A percentile compares a stretch with the other conserved stretches of the same genome.
These are phyloP conservation scores for Plebejus melissa DNA, from an alignment of 2,888 invertebrate species.

Conservation along the genomic window DNA sequence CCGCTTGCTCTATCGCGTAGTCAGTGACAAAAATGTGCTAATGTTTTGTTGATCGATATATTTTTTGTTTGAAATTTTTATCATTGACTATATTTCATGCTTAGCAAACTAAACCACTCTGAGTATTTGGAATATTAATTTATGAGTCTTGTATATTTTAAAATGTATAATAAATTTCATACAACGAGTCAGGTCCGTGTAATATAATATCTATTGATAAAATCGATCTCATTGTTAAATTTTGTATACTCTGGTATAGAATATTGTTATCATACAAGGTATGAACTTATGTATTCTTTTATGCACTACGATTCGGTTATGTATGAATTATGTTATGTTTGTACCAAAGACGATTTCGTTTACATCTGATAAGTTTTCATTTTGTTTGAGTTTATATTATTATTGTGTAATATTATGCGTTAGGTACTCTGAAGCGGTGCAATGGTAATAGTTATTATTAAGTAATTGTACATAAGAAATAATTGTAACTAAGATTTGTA, in stretches of 20 bases:
- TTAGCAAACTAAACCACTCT: slow-evolving; percentile 52
- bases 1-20: slow-evolving; percentile 39
- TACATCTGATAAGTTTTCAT: slow-evolving; percentile 50
- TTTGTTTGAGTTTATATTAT: slow-evolving; percentile 32
- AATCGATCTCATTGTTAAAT: slow-evolving; percentile 78
- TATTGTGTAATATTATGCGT: slow-evolving; percentile 48
- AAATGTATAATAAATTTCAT: slow-evolving; percentile 38
- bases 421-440: slow-evolving; percentile 66
- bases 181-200: slow-evolving; percentile 65
- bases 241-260: slow-evolving; percentile 60
- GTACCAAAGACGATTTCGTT: slow-evolving; percentile 75
- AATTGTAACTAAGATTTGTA: slow-evolving; percentile 45
- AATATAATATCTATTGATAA: slow-evolving; percentile 52
- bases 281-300: slow-evolving; percentile 66
- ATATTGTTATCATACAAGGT: slow-evolving; percentile 78
- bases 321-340: slow-evolving; percentile 48
- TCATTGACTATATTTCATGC: slow-evolving; percentile 46
- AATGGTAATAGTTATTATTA: slow-evolving; percentile 54
- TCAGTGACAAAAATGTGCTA: slow-evolving; percentile 25
- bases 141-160: slow-evolving; percentile 37
- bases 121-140: slow-evolving; percentile 43
- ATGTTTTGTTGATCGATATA: slow-evolving; percentile 16
- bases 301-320: slow-evolving; percentile 53
- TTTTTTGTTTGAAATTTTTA: slow-evolving; percentile 20
- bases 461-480: slow-evolving; percentile 40